Evolutionary conservation across 2,113 vertebrate genomes (phyloP), one percentile per base, ranked within the genome.

Genomic region (Sylvia atricapilla): DNA sequence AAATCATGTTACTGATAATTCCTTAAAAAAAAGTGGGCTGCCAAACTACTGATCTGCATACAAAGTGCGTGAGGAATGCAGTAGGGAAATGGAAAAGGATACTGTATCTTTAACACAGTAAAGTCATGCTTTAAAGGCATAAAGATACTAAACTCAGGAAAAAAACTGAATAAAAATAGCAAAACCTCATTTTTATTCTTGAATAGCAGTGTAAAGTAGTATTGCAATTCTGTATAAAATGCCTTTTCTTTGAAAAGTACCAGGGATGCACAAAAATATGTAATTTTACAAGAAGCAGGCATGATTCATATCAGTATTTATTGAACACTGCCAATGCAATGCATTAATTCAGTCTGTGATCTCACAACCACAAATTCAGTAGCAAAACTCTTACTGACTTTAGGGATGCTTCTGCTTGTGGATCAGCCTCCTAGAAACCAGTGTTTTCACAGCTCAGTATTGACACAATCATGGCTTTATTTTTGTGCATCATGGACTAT

Each of bases 161-260:
- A 41, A 15, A 60, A 5, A 2, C 74, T 85, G 86, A 95, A 92
- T 96, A 97, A 97, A 97, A 97, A 97, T 97, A 96, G 97, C 95
- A 98, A 97, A 97, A 98, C 97, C 64, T 97, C 95, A 95, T 96
- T 95, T 89, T 89, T 66, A 79, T 89, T 59, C 86, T 94, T 92
- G 91, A 83, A 63, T 44, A 93, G 55, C 78, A 96, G 92, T 53
- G 82, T 63, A 56, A 96, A 91, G 82, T 10, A 92, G 70, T 24
- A 58, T 56, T 94, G 94, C 87, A 96, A 91, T 97, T 98, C 95
- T 96, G 81, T 95, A 96, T 87, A 89, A 91, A 80, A 67, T 35
- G 39, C 23, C 73, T 93, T 93, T 95, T 89, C 53, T 68, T 74
- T 67, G 73, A 85, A 84, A 86, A 90, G 44, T 62, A 90, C 39